Evolutionary conservation across 2,888 invertebrate species (phyloP).

Genomic region (Gonocerus acuteangulatus): DNA sequence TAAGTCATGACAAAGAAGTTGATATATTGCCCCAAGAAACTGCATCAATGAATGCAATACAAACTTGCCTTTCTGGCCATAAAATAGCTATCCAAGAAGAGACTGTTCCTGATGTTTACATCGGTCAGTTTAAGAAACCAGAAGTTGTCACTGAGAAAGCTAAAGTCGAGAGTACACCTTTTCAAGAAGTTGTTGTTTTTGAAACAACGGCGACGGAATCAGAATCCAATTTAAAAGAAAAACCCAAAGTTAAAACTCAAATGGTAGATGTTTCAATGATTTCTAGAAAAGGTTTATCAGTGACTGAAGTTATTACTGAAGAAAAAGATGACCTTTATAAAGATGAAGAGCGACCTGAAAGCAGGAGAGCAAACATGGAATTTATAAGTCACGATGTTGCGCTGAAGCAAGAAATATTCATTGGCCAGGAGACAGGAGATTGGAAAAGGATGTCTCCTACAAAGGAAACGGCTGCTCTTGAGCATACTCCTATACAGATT

Average conservation of each 20-base stretch:
- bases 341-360: conserved; percentile 35
- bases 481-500: conserved; percentile 37
- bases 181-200: conserved; percentile 38
- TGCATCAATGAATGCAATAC: conserved; percentile 39
- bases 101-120: conserved; percentile 41
- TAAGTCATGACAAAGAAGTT: conserved; percentile 47
- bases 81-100: conserved; percentile 39
- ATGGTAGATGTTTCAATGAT: conserved; percentile 35
- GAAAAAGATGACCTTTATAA: conserved; percentile 39
- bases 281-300: conserved; percentile 46
- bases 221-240: conserved; percentile 38
- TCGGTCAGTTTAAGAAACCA: conserved; percentile 38
- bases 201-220: conserved; percentile 39
- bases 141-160: conserved; percentile 35
- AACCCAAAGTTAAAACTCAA: conserved; percentile 31
- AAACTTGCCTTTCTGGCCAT: conserved; percentile 37
- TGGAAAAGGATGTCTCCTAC: conserved; percentile 45
- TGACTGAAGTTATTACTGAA: conserved; percentile 43
- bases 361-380: conserved; percentile 37
- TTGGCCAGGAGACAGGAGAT: conserved; percentile 46
- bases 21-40: conserved; percentile 43
- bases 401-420: conserved; percentile 46
- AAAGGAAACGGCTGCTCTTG: conserved; percentile 44
- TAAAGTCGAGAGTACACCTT: conserved; percentile 39
- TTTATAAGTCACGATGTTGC: conserved; percentile 47